phyloP scores from a whole-genome alignment of 1,140 invertebrate species.

The Helicoverpa zea region DNA sequence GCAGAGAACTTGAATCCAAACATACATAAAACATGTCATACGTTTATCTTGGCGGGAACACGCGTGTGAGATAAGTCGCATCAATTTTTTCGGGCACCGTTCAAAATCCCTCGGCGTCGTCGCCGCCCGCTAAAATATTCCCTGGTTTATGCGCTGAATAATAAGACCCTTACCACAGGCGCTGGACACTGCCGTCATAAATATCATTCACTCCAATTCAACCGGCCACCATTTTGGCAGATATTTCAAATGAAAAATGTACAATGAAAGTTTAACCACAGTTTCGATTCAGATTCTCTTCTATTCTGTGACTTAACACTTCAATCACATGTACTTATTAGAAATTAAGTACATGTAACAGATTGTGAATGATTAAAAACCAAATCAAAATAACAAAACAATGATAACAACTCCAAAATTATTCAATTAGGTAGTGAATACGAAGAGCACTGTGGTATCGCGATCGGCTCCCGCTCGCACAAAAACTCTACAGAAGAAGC shows the following conservation, averaged over 20 bases:
- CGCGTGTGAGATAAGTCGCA: conserved; percentile 74
- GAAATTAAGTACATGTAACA: neutral
- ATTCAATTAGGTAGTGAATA: conserved; percentile 20
- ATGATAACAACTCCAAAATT: neutral
- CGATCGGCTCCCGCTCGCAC: conserved; percentile 30
- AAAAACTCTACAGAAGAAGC: conserved; percentile 55
- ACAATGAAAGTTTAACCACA: neutral
- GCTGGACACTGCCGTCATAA: conserved; percentile 21
- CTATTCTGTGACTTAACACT: too few species aligned
- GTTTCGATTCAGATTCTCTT: too few species aligned
- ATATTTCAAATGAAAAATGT: neutral
- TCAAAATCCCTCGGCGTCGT: conserved; percentile 78
- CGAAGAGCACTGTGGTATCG: conserved; percentile 24
- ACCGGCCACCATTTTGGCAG: neutral
- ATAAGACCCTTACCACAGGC: conserved; percentile 57
- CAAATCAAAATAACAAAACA: neutral
- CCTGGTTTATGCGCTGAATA: conserved; percentile 78
- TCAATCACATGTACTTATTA: too few species aligned
- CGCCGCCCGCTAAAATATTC: conserved; percentile 74
- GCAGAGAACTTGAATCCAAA: conserved; percentile 46
- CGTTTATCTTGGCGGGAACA: conserved; percentile 62
- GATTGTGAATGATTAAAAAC: neutral
- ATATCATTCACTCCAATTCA: neutral
- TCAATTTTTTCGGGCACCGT: conserved; percentile 78
- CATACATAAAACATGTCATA: conserved; percentile 76